These are phyloP conservation scores for Pseudochromis fuscus DNA, from an alignment of 2,797 vertebrate species.

Conservation along the genomic window DNA sequence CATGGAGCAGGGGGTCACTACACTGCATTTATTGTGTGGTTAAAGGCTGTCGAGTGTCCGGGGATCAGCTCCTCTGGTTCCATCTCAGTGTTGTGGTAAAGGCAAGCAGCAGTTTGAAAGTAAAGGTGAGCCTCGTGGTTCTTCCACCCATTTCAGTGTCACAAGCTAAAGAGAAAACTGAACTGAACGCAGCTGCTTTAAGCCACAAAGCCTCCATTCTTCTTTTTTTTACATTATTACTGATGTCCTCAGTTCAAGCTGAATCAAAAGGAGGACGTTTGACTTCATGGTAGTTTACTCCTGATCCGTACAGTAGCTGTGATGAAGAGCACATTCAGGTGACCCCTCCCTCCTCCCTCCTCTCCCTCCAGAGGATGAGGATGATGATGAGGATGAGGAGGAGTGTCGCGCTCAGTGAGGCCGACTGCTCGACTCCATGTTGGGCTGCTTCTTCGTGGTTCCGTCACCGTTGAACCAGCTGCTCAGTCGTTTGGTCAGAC, in stretches of 20 bases:
- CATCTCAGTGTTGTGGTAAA: constrained; percentile 38
- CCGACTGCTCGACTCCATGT: constrained; percentile 91
- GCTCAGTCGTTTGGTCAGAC: constrained; percentile 90
- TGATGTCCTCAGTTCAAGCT: constrained; percentile 40
- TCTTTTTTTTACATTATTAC: too few relatives aligned
- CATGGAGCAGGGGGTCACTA: constrained; percentile 58
- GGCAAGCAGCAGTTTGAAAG: constrained; percentile 51
- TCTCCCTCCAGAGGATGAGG: too few relatives aligned
- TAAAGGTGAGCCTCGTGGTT: constrained; percentile 19
- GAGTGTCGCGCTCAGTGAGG: constrained; percentile 87
- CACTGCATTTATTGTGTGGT: constrained; percentile 45
- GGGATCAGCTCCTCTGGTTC: background rate
- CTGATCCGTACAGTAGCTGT: constrained; percentile 36
- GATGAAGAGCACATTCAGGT: constrained; percentile 50
- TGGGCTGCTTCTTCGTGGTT: constrained; percentile 85
- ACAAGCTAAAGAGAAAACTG: constrained; percentile 43
- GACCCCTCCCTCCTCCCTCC: constrained; percentile 15
- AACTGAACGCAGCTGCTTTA: constrained; percentile 33
- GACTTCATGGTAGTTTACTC: constrained; percentile 39
- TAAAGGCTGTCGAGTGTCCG: constrained; percentile 43
- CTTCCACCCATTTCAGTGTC: constrained; percentile 3
- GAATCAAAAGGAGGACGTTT: constrained; percentile 39
- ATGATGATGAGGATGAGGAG: too few relatives aligned
- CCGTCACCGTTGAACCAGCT: constrained; percentile 87
- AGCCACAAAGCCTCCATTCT: constrained; percentile 35